Percentiles rank a stretch among this genome's conserved stretches.
These are phyloP conservation scores for Trinorchestia longiramus DNA, from an alignment of 1,140 invertebrate genomes.

Conservation along the genomic window DNA sequence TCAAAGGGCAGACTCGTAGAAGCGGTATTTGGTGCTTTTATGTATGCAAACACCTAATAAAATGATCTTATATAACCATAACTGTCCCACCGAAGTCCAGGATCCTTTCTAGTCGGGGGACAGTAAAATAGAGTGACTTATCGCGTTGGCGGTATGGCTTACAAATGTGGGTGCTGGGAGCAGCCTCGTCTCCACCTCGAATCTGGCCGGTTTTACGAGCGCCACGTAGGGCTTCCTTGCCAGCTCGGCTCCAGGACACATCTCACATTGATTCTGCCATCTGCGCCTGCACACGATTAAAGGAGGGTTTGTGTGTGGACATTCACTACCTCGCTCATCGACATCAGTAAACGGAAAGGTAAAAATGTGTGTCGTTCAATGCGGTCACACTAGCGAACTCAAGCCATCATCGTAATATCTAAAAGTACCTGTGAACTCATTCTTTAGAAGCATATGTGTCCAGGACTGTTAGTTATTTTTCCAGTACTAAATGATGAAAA, in stretches of 20 bases:
- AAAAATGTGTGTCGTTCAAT: no score
- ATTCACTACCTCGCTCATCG: background rate
- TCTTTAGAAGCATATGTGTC: background rate
- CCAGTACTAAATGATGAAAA: background rate
- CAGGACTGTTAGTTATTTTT: background rate
- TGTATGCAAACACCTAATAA: conserved; percentile 55
- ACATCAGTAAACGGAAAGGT: no score
- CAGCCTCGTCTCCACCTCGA: background rate
- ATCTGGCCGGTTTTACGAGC: background rate
- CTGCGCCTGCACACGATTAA: background rate
- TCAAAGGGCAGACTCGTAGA: conserved; percentile 37
- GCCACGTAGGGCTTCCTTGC: background rate
- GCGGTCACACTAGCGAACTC: no score
- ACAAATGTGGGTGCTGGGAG: background rate
- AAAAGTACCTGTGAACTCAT: background rate
- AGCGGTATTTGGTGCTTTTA: conserved; percentile 27
- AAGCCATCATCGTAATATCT: background rate
- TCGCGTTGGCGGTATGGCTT: conserved; percentile 3
- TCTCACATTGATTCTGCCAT: background rate
- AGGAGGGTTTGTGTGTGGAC: background rate
- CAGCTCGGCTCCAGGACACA: background rate
- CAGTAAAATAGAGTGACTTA: conserved; percentile 47
- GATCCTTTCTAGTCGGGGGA: conserved; percentile 38
- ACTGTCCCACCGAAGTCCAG: conserved; percentile 21
- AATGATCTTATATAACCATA: conserved; percentile 53